Evolutionary conservation across 2,797 vertebrate genomes (phyloP).

Genomic region (Paguma larvata): DNA sequence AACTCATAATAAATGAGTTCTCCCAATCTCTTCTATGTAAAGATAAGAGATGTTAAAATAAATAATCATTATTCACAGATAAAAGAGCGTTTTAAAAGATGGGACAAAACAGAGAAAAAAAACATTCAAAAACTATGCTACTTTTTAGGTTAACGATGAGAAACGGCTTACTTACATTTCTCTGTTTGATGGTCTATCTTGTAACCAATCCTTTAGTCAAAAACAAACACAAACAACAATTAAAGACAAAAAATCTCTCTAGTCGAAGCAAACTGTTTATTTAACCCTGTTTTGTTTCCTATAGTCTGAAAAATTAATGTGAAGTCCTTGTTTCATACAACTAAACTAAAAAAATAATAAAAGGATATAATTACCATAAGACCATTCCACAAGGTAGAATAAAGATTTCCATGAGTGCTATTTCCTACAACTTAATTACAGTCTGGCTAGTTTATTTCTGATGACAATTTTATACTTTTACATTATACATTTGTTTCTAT

Average conservation of each 20-base stretch:
- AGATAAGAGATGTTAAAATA: constrained; percentile 17
- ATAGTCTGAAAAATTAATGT: constrained; percentile 56
- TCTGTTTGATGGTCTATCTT: constrained; percentile 94
- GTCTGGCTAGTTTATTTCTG: constrained; percentile 7
- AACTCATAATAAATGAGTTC: constrained; percentile 8
- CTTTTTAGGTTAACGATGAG: constrained; percentile 2
- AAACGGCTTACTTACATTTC: constrained; percentile 92
- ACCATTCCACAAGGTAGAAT: not conserved
- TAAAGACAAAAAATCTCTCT: constrained; percentile 13
- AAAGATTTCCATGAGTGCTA: constrained; percentile 10
- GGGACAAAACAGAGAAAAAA: not conserved
- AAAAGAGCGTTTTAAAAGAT: constrained; percentile 40
- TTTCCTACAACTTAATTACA: not conserved
- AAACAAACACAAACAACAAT: constrained; percentile 73
- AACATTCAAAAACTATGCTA: not conserved
- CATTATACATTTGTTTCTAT: constrained; percentile 37
- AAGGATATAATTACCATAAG: constrained; percentile 4
- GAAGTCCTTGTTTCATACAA: constrained; percentile 56
- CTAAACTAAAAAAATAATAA: constrained; percentile 30
- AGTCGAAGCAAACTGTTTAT: constrained; percentile 6
- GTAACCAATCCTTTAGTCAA: constrained; percentile 93
- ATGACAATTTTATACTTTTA: constrained; percentile 25
- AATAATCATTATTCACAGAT: not conserved
- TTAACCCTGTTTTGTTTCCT: constrained; percentile 45
- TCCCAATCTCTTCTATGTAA: constrained; percentile 22